Percentiles rank a stretch among this genome's conserved stretches.
Evolutionary conservation across 2,888 invertebrate genomes (phyloP).

Genomic region (Stenodema calcarata): DNA sequence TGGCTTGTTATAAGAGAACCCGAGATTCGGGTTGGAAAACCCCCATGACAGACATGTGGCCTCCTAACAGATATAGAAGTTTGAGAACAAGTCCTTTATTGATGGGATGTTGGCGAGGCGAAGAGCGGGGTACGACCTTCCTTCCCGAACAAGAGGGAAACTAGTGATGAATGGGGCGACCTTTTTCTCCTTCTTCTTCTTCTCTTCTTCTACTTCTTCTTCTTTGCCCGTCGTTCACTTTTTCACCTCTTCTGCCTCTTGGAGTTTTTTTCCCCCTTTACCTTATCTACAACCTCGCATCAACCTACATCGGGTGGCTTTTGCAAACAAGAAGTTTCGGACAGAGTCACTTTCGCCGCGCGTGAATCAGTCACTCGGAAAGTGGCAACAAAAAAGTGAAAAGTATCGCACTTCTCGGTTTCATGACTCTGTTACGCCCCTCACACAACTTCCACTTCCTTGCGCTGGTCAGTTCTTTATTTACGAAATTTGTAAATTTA

Average conservation of each 20-base stretch:
- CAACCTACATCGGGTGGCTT: slow-evolving; percentile 41
- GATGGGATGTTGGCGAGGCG: neutral
- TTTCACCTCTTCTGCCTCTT: neutral
- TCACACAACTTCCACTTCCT: too few species aligned
- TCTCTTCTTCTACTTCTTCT: neutral
- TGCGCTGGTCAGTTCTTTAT: too few species aligned
- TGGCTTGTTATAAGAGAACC: slow-evolving; percentile 11
- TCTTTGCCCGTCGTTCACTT: neutral
- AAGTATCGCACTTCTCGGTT: neutral
- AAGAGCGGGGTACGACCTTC: neutral
- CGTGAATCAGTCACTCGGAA: neutral
- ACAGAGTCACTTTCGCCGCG: neutral
- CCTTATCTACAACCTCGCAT: slow-evolving; percentile 40
- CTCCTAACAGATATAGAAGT: slow-evolving; percentile 35
- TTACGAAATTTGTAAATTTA: too few species aligned
- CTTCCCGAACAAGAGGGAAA: neutral
- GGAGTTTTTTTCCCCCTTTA: neutral
- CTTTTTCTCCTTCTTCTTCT: neutral
- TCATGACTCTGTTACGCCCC: neutral
- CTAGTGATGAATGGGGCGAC: slow-evolving; percentile 37
- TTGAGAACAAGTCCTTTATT: slow-evolving; percentile 39
- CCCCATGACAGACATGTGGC: slow-evolving; percentile 32
- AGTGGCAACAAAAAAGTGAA: neutral
- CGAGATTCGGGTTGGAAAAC: neutral
- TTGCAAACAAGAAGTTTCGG: slow-evolving; percentile 38